Evolutionary conservation across 2,888 invertebrate genomes (phyloP).

Genomic region (Andrena minutula): DNA sequence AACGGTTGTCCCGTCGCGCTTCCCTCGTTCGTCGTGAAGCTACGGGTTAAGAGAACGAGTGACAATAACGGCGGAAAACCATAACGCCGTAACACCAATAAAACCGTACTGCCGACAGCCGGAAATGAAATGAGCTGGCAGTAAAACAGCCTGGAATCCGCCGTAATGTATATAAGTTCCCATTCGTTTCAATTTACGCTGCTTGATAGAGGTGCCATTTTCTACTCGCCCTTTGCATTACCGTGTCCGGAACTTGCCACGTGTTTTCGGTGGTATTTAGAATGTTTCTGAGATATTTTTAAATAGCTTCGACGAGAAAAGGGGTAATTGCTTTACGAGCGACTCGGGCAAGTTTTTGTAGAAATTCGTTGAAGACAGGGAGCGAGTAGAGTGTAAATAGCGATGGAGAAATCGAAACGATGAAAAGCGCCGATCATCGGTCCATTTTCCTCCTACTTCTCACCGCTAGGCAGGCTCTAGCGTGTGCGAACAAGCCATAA

Average conservation of each 20-base stretch:
- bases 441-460: slow-evolving; percentile 35
- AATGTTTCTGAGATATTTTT: too few relatives aligned
- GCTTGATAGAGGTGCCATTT: neutral
- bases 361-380: neutral
- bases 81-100: slow-evolving; percentile 78
- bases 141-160: slow-evolving; percentile 79
- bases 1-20: neutral
- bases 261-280: too few relatives aligned
- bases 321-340: too few relatives aligned
- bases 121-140: slow-evolving; percentile 81
- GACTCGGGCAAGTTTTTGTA: too few relatives aligned
- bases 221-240: neutral
- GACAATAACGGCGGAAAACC: slow-evolving; percentile 77
- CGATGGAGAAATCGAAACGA: slow-evolving; percentile 22
- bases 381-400: neutral
- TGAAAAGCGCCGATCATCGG: slow-evolving; percentile 37
- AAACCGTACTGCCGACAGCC: slow-evolving; percentile 68
- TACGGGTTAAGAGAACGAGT: slow-evolving; percentile 47
- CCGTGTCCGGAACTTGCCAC: too few relatives aligned
- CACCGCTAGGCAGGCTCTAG: slow-evolving; percentile 34
- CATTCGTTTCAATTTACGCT: slow-evolving; percentile 82
- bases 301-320: too few relatives aligned
- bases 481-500: slow-evolving; percentile 60
- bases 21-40: slow-evolving; percentile 23
- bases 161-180: slow-evolving; percentile 79